These are phyloP conservation scores for Labeo catla DNA, from an alignment of 2,113 vertebrate species.

Conservation along the genomic window DNA sequence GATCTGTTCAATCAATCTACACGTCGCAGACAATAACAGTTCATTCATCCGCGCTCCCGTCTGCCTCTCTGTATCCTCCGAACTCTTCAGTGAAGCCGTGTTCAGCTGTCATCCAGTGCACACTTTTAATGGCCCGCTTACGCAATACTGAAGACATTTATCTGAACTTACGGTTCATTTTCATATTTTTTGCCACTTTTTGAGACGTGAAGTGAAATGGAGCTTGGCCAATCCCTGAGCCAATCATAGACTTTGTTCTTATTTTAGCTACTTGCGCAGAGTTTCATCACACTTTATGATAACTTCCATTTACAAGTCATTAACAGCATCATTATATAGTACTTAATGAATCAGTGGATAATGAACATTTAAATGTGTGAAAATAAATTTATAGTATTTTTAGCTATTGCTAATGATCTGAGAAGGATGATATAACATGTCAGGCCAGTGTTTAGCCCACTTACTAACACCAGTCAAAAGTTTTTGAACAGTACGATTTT, in stretches of 20 bases:
- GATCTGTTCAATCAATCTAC: slow-evolving; percentile 33
- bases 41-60: not conserved
- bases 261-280: not conserved
- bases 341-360: slow-evolving; percentile 11
- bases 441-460: not conserved
- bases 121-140: slow-evolving; percentile 23
- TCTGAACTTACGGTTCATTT: slow-evolving; percentile 8
- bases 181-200: slow-evolving; percentile 10
- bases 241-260: slow-evolving; percentile 6
- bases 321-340: slow-evolving; percentile 8
- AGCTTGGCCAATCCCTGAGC: slow-evolving; percentile 6
- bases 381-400: not conserved
- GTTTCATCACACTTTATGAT: not conserved
- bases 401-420: not conserved
- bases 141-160: not conserved
- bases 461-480: too few relatives aligned
- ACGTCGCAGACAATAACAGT: slow-evolving; percentile 30
- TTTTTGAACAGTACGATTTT: too few relatives aligned
- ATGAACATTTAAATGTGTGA: slow-evolving; percentile 22
- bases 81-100: not conserved
- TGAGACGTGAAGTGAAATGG: not conserved
- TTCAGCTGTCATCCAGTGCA: not conserved
- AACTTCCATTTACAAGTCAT: slow-evolving; percentile 20
- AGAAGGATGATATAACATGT: not conserved
- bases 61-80: not conserved